phyloP scores from a whole-genome alignment of 2,797 vertebrate genomes.

The Xiphorhynchus erythropygius region DNA sequence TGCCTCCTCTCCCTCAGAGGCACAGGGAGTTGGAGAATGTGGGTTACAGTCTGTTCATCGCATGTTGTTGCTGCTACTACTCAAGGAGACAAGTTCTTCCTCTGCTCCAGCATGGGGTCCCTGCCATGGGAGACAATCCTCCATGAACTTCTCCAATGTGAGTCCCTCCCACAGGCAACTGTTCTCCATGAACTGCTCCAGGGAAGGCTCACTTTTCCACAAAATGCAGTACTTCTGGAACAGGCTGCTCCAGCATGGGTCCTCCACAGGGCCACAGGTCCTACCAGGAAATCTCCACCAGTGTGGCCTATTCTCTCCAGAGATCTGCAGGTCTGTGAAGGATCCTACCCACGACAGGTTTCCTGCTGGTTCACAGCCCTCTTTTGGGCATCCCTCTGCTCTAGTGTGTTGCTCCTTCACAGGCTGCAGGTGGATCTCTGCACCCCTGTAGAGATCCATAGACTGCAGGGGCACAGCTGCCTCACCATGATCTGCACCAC shows the following conservation, averaged over 20 bases:
- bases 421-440: background rate
- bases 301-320: background rate
- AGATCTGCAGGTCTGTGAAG: background rate
- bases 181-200: background rate
- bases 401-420: rapidly evolving
- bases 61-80: background rate
- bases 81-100: background rate
- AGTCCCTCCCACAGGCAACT: background rate
- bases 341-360: no score
- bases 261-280: background rate
- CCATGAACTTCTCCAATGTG: rapidly evolving
- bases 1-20: background rate
- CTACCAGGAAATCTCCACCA: background rate
- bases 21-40: background rate
- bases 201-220: rapidly evolving
- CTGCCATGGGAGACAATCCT: background rate
- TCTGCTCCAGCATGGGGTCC: background rate
- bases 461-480: background rate
- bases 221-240: background rate
- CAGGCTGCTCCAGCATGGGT: background rate
- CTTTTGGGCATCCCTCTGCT: background rate
- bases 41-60: background rate
- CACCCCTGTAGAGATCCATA: no score
- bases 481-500: background rate
- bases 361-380: rapidly evolving